Conservation (phyloP, 1,140 invertebrate species). For the Zaprionus gabonicus region DNA sequence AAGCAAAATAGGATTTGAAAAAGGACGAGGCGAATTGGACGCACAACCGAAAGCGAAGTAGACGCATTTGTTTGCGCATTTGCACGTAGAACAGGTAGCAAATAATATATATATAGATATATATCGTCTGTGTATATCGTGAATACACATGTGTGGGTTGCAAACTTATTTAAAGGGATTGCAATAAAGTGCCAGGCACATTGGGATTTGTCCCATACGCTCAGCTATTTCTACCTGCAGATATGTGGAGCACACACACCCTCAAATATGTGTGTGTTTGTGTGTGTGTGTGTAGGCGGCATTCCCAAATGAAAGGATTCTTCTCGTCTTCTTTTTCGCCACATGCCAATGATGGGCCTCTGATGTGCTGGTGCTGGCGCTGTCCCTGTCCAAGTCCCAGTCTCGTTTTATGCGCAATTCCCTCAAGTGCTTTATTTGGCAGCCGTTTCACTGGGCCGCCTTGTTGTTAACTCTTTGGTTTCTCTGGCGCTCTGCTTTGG, state of each 20-base stretch:
- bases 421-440: conserved; percentile 82
- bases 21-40: conserved; percentile 29
- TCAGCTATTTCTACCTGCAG: conserved; percentile 70
- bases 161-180: conserved; percentile 81
- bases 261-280: background rate
- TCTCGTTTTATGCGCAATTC: conserved; percentile 77
- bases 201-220: conserved; percentile 76
- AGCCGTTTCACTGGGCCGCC: conserved; percentile 54
- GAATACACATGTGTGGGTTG: conserved; percentile 5
- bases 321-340: conserved; percentile 58
- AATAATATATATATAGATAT: conserved; percentile 31
- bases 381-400: conserved; percentile 19
- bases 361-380: conserved; percentile 4
- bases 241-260: conserved; percentile 55
- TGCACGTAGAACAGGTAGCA: conserved; percentile 55
- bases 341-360: conserved; percentile 73
- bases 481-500: conserved; percentile 30
- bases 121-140: background rate
- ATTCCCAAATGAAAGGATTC: conserved; percentile 76
- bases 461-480: conserved; percentile 71
- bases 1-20: conserved; percentile 28
- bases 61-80: conserved; percentile 73
- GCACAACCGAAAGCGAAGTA: conserved; percentile 20
- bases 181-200: conserved; percentile 81
- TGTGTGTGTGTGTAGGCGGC: conserved; percentile 7